A percentile compares a stretch with the other conserved stretches of the same genome.
phyloP scores from a whole-genome alignment of 2,113 vertebrate species.

The Ranitomeya imitator region DNA sequence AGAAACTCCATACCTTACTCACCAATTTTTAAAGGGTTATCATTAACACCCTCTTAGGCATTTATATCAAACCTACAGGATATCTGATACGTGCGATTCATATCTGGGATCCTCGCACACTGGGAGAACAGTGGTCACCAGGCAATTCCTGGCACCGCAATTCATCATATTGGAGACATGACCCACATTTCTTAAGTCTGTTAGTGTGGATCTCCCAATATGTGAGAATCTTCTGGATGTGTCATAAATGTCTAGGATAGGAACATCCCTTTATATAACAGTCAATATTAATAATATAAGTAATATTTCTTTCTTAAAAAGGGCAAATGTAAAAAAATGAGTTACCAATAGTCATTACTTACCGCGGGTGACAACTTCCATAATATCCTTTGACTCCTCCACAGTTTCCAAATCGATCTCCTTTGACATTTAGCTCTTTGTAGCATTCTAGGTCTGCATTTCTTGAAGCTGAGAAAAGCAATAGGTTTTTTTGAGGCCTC shows the following conservation, averaged over 20 bases:
- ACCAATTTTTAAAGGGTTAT: no score
- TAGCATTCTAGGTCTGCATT: constrained; percentile 16
- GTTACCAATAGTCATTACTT: not conserved
- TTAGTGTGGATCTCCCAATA: not conserved
- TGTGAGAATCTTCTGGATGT: not conserved
- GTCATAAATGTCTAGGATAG: not conserved
- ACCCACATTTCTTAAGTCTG: not conserved
- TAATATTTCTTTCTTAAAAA: not conserved
- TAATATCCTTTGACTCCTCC: constrained; percentile 18
- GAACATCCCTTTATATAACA: not conserved
- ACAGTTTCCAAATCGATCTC: constrained; percentile 40
- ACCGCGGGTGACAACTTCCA: not conserved
- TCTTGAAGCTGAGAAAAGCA: constrained; percentile 1
- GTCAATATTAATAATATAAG: no score
- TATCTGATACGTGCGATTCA: not conserved
- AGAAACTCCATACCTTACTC: no score
- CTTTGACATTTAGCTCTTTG: constrained; percentile 16
- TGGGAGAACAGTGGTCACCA: no score
- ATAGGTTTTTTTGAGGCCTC: not conserved
- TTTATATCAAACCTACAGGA: no score
- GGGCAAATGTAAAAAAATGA: not conserved
- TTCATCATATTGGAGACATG: not conserved
- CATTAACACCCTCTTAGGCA: no score
- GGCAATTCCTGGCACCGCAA: no score
- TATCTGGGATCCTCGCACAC: not conserved